Evolutionary conservation across 2,797 vertebrate genomes (phyloP).

Genomic region (Gorsachius magnificus): DNA sequence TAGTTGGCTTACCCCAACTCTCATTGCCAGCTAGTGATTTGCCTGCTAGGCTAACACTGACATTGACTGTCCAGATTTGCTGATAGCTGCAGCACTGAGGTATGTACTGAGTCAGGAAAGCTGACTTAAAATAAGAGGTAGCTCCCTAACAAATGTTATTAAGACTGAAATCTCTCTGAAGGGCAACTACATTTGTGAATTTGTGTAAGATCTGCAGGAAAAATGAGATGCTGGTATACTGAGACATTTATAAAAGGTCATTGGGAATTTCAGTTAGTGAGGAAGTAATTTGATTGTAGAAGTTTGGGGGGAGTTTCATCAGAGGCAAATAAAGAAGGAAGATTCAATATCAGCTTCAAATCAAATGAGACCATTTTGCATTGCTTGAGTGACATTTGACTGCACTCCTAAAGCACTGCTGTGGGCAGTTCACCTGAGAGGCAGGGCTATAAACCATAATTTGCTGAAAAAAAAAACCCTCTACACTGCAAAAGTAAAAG

Average conservation of each 20-base stretch:
- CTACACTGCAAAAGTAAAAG: not conserved
- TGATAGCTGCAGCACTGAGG: not conserved
- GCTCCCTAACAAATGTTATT: not conserved
- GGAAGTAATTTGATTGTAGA: not conserved
- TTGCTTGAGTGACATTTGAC: not conserved
- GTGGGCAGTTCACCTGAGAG: not conserved
- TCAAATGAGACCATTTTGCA: not conserved
- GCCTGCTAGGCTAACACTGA: not conserved
- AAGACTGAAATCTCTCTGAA: not conserved
- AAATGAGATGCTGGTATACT: not conserved
- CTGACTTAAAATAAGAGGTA: not conserved
- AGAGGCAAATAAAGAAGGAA: not conserved
- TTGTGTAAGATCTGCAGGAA: not conserved
- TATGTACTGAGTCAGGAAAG: accelerated
- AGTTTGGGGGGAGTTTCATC: not conserved
- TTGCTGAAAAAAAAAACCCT: not conserved
- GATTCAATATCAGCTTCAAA: not conserved
- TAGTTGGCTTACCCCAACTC: not conserved
- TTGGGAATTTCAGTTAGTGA: not conserved
- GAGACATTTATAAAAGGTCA: not conserved
- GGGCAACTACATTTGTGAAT: not conserved
- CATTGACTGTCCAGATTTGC: not conserved
- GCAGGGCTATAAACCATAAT: not conserved
- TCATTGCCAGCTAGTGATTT: not conserved
- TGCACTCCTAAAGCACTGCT: not conserved